Evolutionary conservation across 2,888 invertebrate genomes (phyloP).

Genomic region (Ametastegia equiseti): DNA sequence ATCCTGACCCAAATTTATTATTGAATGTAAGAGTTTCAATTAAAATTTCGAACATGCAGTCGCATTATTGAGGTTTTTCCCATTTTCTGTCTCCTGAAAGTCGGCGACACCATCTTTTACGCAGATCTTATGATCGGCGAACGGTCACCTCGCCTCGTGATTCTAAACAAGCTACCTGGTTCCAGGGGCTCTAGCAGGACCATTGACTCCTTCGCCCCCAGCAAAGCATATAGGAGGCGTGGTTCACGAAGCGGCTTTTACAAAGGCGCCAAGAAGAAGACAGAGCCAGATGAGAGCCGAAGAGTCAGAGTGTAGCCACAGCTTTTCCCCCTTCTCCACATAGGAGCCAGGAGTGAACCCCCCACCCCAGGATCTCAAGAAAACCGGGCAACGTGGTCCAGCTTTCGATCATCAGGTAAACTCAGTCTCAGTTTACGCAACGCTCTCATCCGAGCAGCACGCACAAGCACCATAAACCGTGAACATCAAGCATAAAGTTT

Average conservation of each 20-base stretch:
- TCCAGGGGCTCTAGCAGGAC: constrained; percentile 30
- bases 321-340: constrained; percentile 64
- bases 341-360: constrained; percentile 57
- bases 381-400: constrained; percentile 73
- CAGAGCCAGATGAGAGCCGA: not conserved
- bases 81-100: not conserved
- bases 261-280: constrained; percentile 39
- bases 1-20: no score
- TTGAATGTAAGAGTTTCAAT: no score
- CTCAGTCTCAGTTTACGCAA: constrained; percentile 72
- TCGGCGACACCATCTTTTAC: constrained; percentile 7
- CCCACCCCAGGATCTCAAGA: constrained; percentile 63
- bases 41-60: no score
- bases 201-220: constrained; percentile 59
- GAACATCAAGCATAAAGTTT: not conserved
- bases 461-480: constrained; percentile 52
- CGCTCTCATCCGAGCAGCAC: constrained; percentile 68
- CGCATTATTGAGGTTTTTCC: no score
- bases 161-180: constrained; percentile 47
- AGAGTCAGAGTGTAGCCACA: constrained; percentile 1
- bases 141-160: constrained; percentile 16
- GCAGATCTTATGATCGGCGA: no score
- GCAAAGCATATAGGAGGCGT: constrained; percentile 52
- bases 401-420: constrained; percentile 69
- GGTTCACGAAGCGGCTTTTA: constrained; percentile 35